Base-by-base conservation (phyloP, 2,113 vertebrate species). In the Pterocles orientalis region DNA sequence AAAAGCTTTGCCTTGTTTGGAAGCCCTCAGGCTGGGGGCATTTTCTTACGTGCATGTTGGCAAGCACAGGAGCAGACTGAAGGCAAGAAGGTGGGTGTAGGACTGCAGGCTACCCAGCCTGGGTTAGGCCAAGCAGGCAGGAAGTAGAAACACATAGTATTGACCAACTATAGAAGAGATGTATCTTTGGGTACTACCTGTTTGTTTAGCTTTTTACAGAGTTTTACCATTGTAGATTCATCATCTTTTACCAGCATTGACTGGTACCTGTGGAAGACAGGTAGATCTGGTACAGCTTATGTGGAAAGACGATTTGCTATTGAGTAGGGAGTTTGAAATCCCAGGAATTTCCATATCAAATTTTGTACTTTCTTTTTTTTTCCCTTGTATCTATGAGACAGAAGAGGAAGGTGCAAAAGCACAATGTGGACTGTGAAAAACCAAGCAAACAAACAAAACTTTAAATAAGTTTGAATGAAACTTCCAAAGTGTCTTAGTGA, bases 371-470 rank as follows among this genome's bases (percentile, higher is more conserved):
- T 23, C 4, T 18, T 41, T 23, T 70, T 65, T 77, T 89, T 77
- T 3, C 48, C 19, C 5, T 65, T 81, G 3, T 92, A 8, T 71
- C 12, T 34, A 0, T 34, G 54, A 72, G 5, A 48, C 10, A 0
- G n/a, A 73, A 60, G 33, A 75, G 10, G 28, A 58, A 10, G 8
- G 1, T 54, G 28, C 89, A 86, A n/a, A n/a, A 86, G 14, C 56
- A 41, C 68, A 56, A 10, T 12, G 18, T 43, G 23, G 23, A 54
- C 28, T 78, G 68, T 1, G 19, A 45, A 41, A 50, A 13, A 41
- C 17, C 41, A 21, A 14, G 41, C 41, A 41, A 41, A 41, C 41
- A 0, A 41, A n/a, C 18, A 11, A 50, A 19, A n/a, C 4, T 54
- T 60, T 58, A 25, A 54, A 8, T 20, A 57, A 60, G 15, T 56